These are phyloP conservation scores for Brachynemurus nebulosus DNA, from an alignment of 2,888 invertebrate species.

Conservation along the genomic window DNA sequence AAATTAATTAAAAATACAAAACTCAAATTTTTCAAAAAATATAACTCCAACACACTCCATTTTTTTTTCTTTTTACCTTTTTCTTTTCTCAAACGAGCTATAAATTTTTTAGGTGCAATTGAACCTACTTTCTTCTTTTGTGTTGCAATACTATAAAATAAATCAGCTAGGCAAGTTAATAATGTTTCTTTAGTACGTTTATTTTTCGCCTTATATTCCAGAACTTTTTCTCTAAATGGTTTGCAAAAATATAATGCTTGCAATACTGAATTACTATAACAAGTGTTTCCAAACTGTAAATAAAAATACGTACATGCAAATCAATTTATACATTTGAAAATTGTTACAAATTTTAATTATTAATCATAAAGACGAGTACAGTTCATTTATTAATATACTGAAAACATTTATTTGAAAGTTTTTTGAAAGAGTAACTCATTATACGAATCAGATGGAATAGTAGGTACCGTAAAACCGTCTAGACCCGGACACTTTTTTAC, in stretches of 20 bases:
- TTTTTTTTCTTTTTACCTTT: too few species aligned
- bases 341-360: too few species aligned
- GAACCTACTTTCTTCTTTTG: constrained; percentile 99
- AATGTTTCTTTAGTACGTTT: constrained; percentile 94
- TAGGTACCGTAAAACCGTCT: too few species aligned
- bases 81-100: constrained; percentile 93
- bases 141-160: constrained; percentile 99
- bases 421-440: too few species aligned
- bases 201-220: constrained; percentile 95
- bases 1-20: constrained; percentile 7
- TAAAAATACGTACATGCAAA: too few species aligned
- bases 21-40: constrained; percentile 12
- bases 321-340: too few species aligned
- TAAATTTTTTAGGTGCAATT: constrained; percentile 99
- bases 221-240: constrained; percentile 95
- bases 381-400: too few species aligned
- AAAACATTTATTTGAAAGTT: too few species aligned
- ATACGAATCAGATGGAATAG: too few species aligned
- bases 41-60: too few species aligned
- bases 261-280: constrained; percentile 98
- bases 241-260: constrained; percentile 99
- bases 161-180: constrained; percentile 92
- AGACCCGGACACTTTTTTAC: too few species aligned
- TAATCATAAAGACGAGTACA: too few species aligned
- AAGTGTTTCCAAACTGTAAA: constrained; percentile 99